A percentile compares a stretch with the other conserved stretches of the same genome.
Conservation (phyloP, 2,113 vertebrate species). For the Tachysurus fulvidraco region DNA sequence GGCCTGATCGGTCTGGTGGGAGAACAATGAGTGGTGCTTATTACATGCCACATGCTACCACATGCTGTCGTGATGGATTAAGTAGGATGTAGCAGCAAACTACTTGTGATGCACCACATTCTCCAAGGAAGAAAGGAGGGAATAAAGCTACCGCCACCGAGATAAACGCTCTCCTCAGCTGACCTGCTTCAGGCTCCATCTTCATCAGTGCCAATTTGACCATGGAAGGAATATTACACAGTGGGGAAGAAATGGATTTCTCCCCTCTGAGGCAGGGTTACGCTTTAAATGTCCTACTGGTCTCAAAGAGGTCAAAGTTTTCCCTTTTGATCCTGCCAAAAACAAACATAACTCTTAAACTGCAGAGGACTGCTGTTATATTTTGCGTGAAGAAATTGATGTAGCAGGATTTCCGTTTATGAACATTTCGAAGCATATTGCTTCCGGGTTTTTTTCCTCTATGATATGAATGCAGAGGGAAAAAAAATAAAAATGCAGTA, state of each 20-base stretch:
- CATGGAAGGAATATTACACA: constrained; percentile 57
- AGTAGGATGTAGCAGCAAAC: constrained; percentile 42
- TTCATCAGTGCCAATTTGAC: constrained; percentile 59
- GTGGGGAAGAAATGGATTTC: constrained; percentile 60
- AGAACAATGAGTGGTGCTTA: constrained; percentile 48
- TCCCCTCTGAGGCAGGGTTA: constrained; percentile 37
- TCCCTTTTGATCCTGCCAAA: not conserved
- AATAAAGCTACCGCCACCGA: constrained; percentile 35
- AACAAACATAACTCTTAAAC: not conserved
- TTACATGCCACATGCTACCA: constrained; percentile 39
- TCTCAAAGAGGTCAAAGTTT: constrained; percentile 33
- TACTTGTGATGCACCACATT: constrained; percentile 47
- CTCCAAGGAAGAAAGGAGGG: not conserved
- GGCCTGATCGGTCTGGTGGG: constrained; percentile 26
- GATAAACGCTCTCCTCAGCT: constrained; percentile 62
- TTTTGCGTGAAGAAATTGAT: not conserved
- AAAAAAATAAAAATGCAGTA: not conserved
- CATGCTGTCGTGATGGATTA: constrained; percentile 46
- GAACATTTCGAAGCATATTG: not conserved
- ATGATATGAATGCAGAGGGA: too few relatives aligned
- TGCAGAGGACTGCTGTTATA: not conserved
- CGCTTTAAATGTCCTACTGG: constrained; percentile 25
- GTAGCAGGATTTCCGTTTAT: not conserved
- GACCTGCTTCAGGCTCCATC: constrained; percentile 66
- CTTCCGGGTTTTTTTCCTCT: not conserved